These are phyloP conservation scores for Distichodus sexfasciatus DNA, from an alignment of 2,797 vertebrate genomes.

Conservation along the genomic window DNA sequence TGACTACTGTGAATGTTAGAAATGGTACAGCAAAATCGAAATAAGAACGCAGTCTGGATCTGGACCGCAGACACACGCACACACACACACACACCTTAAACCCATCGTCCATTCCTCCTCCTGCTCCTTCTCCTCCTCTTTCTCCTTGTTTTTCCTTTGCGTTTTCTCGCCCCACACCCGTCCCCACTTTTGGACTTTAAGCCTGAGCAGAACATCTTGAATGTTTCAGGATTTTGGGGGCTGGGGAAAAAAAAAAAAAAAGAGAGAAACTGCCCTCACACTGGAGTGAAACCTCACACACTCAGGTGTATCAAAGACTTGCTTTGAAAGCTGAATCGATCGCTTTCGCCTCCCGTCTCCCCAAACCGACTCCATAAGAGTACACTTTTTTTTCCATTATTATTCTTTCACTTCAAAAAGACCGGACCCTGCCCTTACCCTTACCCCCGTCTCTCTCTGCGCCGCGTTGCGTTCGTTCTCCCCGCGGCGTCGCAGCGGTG, in stretches of 20 bases:
- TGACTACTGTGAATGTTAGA: too few relatives aligned
- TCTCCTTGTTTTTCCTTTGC: too few relatives aligned
- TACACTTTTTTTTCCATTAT: not conserved
- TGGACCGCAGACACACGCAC: too few relatives aligned
- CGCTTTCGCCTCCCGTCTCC: slow-evolving; percentile 31
- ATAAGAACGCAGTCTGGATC: too few relatives aligned
- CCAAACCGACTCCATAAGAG: slow-evolving; percentile 2
- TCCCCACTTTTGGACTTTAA: slow-evolving; percentile 18
- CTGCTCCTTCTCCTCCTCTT: too few relatives aligned
- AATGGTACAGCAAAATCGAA: too few relatives aligned
- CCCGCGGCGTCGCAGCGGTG: slow-evolving; percentile 7
- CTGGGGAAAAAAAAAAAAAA: too few relatives aligned
- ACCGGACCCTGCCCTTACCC: not conserved
- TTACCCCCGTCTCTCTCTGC: slow-evolving; percentile 13
- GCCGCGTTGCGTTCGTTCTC: not conserved
- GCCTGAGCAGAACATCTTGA: slow-evolving; percentile 40
- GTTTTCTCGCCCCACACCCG: too few relatives aligned
- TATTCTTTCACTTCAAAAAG: slow-evolving; percentile 46
- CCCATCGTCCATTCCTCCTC: too few relatives aligned
- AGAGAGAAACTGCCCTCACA: too few relatives aligned
- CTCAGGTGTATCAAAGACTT: slow-evolving; percentile 44
- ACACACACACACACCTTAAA: too few relatives aligned
- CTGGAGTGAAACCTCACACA: slow-evolving; percentile 45
- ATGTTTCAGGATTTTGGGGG: slow-evolving; percentile 23
- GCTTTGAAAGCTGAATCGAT: slow-evolving; percentile 44